A percentile compares a stretch with the other conserved stretches of the same genome.
Conservation (phyloP, 2,797 vertebrate genomes). For the Rhinogobio ventralis region DNA sequence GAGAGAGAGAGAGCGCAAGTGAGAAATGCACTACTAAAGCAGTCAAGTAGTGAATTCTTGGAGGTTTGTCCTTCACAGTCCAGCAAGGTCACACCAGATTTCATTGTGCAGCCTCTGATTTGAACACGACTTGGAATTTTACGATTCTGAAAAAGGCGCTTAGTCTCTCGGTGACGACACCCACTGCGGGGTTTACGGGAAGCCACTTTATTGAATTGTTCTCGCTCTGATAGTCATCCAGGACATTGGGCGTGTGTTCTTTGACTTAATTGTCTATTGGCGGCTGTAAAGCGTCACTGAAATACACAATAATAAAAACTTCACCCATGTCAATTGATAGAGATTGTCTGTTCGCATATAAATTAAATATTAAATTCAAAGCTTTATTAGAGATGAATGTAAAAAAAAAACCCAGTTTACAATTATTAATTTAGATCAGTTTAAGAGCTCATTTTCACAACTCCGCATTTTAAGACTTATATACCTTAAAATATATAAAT, state of each 20-base stretch:
- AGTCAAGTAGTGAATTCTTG: conserved; percentile 25
- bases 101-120: conserved; percentile 55
- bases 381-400: conserved; percentile 31
- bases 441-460: not conserved
- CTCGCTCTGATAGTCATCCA: conserved; percentile 70
- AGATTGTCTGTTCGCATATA: conserved; percentile 53
- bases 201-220: conserved; percentile 75
- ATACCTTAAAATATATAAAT: no score
- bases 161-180: conserved; percentile 62
- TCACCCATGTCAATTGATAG: conserved; percentile 58
- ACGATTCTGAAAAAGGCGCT: conserved; percentile 67
- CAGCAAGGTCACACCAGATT: conserved; percentile 72
- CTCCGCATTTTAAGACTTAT: not conserved
- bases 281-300: conserved; percentile 71
- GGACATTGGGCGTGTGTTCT: conserved; percentile 74
- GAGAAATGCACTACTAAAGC: not conserved
- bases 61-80: conserved; percentile 48
- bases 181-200: conserved; percentile 71
- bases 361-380: conserved; percentile 44
- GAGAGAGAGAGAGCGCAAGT: not conserved
- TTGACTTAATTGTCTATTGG: conserved; percentile 76
- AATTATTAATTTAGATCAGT: not conserved
- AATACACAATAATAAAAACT: conserved; percentile 74
- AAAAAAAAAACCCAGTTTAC: not conserved
- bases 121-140: conserved; percentile 66